Percentiles rank a stretch among this genome's conserved stretches.
Evolutionary conservation across 2,888 invertebrate species (phyloP).

Genomic region (Ernsta delagoae): DNA sequence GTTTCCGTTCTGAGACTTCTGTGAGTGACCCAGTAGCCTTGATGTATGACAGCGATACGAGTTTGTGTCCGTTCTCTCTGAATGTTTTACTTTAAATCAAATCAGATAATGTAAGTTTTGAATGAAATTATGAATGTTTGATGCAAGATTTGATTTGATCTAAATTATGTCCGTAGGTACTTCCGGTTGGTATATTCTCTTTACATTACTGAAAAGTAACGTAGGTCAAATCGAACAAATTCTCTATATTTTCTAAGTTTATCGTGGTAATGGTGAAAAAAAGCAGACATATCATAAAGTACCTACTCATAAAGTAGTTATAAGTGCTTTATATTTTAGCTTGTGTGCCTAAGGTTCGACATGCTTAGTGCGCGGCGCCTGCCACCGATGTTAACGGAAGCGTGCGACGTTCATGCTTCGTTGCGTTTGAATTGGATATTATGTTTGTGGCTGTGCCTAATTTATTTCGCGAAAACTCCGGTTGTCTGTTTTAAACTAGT

Average conservation of each 20-base stretch:
- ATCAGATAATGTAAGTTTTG: not conserved
- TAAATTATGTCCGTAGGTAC: no score
- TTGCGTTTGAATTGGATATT: constrained; percentile 27
- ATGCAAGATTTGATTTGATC: no score
- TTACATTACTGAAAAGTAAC: no score
- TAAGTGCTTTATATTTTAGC: no score
- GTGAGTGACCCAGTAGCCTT: constrained; percentile 48
- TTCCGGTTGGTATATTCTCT: no score
- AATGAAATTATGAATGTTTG: no score
- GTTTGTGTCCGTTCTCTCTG: constrained; percentile 7
- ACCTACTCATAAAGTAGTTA: no score
- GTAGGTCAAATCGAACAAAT: no score
- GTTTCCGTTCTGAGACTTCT: constrained; percentile 41
- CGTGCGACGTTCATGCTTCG: constrained; percentile 26
- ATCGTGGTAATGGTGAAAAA: no score
- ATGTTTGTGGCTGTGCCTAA: constrained; percentile 10
- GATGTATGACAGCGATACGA: constrained; percentile 43
- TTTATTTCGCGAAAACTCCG: constrained; percentile 17
- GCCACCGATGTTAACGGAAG: constrained; percentile 33
- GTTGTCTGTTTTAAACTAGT: constrained; percentile 10
- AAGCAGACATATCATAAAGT: no score
- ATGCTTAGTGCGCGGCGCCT: constrained; percentile 11
- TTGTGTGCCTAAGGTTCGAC: not conserved
- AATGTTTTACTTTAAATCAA: not conserved
- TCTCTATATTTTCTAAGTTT: no score